phyloP scores from a whole-genome alignment of 2,797 vertebrate species.

The Acestrorhynchus altus region DNA sequence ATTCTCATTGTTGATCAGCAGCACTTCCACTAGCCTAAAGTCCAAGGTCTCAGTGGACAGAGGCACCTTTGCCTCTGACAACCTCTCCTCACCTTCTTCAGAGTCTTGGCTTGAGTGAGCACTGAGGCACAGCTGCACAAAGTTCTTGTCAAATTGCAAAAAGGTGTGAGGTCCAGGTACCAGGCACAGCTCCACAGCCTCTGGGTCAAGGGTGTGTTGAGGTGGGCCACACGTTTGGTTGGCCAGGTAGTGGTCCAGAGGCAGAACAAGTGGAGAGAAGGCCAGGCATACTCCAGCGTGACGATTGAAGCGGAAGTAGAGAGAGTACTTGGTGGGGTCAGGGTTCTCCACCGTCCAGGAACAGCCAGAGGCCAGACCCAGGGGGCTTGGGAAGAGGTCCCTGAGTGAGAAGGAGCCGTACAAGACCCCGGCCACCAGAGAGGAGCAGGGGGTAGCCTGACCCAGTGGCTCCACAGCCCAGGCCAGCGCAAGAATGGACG shows the following conservation, averaged over 20 bases:
- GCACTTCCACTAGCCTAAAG: constrained; percentile 91
- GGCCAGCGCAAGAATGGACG: constrained; percentile 91
- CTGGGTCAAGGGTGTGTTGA: constrained; percentile 74
- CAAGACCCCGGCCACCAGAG: constrained; percentile 94
- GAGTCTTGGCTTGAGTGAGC: constrained; percentile 73
- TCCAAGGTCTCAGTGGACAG: constrained; percentile 85
- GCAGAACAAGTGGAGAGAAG: constrained; percentile 92
- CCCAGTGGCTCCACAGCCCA: constrained; percentile 75
- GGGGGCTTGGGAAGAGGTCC: constrained; percentile 89
- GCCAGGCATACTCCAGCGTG: constrained; percentile 89
- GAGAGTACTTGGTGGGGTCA: constrained; percentile 97
- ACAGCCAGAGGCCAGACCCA: constrained; percentile 87
- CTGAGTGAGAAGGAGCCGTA: constrained; percentile 98
- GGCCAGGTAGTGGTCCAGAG: constrained; percentile 93
- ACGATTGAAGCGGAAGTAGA: constrained; percentile 95
- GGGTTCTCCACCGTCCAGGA: constrained; percentile 99
- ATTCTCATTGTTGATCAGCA: constrained; percentile 98
- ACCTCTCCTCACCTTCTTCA: background rate
- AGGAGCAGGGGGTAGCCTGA: constrained; percentile 84
- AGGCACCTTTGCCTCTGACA: constrained; percentile 74
- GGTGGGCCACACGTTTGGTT: constrained; percentile 93
- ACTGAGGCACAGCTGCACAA: constrained; percentile 91
- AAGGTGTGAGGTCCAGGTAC: constrained; percentile 84
- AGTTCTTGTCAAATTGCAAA: constrained; percentile 97
- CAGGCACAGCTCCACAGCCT: constrained; percentile 86